Base-by-base conservation (phyloP, 2,113 vertebrate genomes). In the Rostratula benghalensis region DNA sequence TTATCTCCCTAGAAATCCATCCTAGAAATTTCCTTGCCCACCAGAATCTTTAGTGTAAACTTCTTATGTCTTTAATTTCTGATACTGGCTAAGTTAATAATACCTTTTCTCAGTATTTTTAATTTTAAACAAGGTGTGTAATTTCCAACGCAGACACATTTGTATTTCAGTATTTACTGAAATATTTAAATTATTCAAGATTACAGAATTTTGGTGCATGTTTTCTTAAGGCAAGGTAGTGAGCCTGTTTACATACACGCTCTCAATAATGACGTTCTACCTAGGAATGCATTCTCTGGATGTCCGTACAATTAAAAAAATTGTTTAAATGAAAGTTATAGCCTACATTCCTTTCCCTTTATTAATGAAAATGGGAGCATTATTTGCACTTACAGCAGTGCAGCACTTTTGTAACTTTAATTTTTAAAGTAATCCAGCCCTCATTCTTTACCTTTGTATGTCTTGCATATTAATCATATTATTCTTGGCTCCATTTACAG, bases 401-500 rank as follows among this genome's bases (percentile, higher is more conserved):
- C 80, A 92, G 87, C 41, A 73, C 48, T 76, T 83, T 75, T 48
- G 31, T 85, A 94, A 74, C 23, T 93, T 90, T 57, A 91, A 87
- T 95, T 68, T 94, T 94, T 92, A 89, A 94, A 91, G 41, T 87
- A 94, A 95, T 90, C 17, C 71, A 89, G 51, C 39, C 93, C 33
- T 93, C 39, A 45, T 75, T 45, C 74, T 86, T 86, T 85, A 93
- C 94, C 39, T 95, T 59, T 88, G 54, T 89, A 90, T 92, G 88
- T 75, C 51, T 90, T 67, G 57, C 80, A 92, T 89, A 80, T 92
- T 96, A 97, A 97, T 95, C 89, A 67, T 95, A 74, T 98, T 97
- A 97, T 96, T 97, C 95, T 96, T 92, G 95, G 75, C 87, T 89
- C 91, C 11, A 11, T 95, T 94, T 97, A 92, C 87, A 94, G 90